phyloP scores from a whole-genome alignment of 2,888 invertebrate species.

The Carabus problematicus region DNA sequence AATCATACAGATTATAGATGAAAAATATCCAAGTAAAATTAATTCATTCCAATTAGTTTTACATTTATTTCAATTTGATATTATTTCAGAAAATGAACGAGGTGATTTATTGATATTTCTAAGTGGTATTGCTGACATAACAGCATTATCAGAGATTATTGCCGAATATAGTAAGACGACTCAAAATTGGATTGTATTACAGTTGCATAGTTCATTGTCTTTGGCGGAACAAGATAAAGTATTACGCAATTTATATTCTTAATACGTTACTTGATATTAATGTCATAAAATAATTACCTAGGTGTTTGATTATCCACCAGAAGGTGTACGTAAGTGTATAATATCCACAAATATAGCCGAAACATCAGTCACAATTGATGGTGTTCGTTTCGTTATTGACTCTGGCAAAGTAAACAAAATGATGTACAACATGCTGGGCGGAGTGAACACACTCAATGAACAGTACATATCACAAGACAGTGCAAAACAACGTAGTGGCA shows the following conservation, averaged over 20 bases:
- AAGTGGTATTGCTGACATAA: constrained; percentile 93
- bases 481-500: constrained; percentile 95
- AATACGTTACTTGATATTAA: neutral
- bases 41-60: constrained; percentile 8
- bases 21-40: constrained; percentile 76
- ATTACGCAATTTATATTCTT: constrained; percentile 16
- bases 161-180: constrained; percentile 79
- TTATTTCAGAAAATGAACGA: constrained; percentile 72
- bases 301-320: constrained; percentile 95
- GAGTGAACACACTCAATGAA: constrained; percentile 91
- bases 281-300: constrained; percentile 52
- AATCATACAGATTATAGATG: constrained; percentile 90
- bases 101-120: constrained; percentile 96
- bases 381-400: constrained; percentile 95
- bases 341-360: constrained; percentile 98
- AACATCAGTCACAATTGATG: constrained; percentile 98
- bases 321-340: constrained; percentile 94
- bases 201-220: constrained; percentile 91
- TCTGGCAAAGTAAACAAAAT: constrained; percentile 98
- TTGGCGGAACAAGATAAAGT: constrained; percentile 96
- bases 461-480: constrained; percentile 98
- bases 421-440: constrained; percentile 90
- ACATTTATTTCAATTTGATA: constrained; percentile 2
- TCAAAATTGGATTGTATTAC: constrained; percentile 90
- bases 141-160: constrained; percentile 84